A percentile compares a stretch with the other conserved stretches of the same genome.
These are phyloP conservation scores for Hylyphantes graminicola DNA, from an alignment of 1,140 invertebrate genomes.

Conservation along the genomic window DNA sequence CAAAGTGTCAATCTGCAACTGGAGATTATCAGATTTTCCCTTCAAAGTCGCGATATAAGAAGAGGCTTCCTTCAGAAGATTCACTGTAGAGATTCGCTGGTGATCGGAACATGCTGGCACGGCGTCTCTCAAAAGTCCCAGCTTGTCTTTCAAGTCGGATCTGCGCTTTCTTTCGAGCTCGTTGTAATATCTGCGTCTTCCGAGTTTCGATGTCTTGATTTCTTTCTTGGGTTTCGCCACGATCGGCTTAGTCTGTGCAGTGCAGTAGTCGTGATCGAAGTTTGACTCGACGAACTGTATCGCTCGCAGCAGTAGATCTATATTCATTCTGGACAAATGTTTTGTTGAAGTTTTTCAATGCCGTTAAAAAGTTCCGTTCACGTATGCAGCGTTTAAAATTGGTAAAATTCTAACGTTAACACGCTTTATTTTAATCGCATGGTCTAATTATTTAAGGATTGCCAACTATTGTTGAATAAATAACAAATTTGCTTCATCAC, in stretches of 20 bases:
- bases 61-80: conserved; percentile 41
- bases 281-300: conserved; percentile 34
- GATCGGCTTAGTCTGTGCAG: neutral
- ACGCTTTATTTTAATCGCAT: conserved; percentile 17
- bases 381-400: neutral
- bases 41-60: conserved; percentile 22
- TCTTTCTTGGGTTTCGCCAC: neutral
- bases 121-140: conserved; percentile 21
- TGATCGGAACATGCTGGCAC: neutral
- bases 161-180: conserved; percentile 40
- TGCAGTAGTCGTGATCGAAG: conserved; percentile 44
- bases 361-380: too few species aligned
- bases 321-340: conserved; percentile 17
- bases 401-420: neutral
- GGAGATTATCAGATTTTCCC: neutral
- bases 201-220: neutral
- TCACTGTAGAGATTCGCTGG: conserved; percentile 35
- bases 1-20: conserved; percentile 12
- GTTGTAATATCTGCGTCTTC: conserved; percentile 43
- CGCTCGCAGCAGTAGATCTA: conserved; percentile 37
- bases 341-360: too few species aligned
- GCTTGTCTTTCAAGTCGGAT: conserved; percentile 34
- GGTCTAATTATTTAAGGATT: conserved; percentile 15
- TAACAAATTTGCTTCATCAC: too few species aligned
- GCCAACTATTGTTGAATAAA: neutral